A percentile compares a stretch with the other conserved stretches of the same genome.
Evolutionary conservation across 2,113 vertebrate genomes (phyloP).

Genomic region (Hypocryptadius cinnamomeus): DNA sequence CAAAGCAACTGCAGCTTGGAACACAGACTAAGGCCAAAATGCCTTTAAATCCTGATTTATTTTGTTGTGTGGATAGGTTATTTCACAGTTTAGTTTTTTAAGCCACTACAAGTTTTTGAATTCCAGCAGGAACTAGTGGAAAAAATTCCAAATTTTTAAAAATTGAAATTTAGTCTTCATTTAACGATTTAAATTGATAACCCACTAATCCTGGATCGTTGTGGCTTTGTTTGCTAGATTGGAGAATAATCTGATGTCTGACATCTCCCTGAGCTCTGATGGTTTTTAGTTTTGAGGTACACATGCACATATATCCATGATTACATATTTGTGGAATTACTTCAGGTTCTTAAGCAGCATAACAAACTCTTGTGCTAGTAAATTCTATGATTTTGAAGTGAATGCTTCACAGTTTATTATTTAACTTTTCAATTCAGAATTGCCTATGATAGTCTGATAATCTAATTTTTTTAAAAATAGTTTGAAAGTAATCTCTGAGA

Average conservation of each 20-base stretch:
- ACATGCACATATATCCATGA: neutral
- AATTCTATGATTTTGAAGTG: neutral
- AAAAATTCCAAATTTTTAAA: no score
- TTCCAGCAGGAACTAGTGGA: neutral
- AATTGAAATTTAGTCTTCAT: neutral
- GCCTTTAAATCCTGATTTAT: neutral
- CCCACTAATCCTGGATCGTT: neutral
- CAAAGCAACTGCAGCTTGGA: neutral
- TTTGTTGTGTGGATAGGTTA: neutral
- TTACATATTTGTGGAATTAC: neutral
- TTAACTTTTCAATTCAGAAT: neutral
- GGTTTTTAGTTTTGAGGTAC: neutral
- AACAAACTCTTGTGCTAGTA: neutral
- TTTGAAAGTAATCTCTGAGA: neutral
- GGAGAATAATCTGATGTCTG: neutral
- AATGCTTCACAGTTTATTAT: neutral
- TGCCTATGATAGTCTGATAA: neutral
- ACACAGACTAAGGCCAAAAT: neutral
- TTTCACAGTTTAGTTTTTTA: neutral
- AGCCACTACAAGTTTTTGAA: neutral
- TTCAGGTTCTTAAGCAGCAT: neutral
- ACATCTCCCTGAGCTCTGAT: neutral
- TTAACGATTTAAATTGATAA: neutral
- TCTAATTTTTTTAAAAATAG: neutral
- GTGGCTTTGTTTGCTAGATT: neutral